Evolutionary conservation across 53 echinoderm and acorn worm species (phyloP), one percentile per base, ranked within the genome.

Genomic region (Arbacia lixula): DNA sequence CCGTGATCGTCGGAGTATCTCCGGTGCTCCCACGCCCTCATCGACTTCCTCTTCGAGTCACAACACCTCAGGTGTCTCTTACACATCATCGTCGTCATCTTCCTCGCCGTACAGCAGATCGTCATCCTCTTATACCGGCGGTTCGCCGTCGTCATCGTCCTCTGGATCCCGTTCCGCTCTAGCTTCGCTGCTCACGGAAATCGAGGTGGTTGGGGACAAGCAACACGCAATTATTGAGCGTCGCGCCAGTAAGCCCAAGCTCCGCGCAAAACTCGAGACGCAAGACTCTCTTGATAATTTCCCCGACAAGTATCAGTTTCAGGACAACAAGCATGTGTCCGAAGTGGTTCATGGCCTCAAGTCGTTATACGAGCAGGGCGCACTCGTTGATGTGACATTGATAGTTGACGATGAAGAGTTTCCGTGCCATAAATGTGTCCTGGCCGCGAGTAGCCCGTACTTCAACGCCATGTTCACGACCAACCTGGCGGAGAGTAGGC

Each of bases 241-340:
- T 10, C 62, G 63, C 16, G 82, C 46, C n/a, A 81, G 63, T 29
- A 81, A 46, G 40, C 4, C 82, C 62, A 81, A 81, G 64, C 46
- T 79, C 3, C 82, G 64, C 37, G 82, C 82, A 9, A 81, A 81
- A 49, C 82, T 81, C 19, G 82, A 81, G 34, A 2, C 82, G 10
- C 82, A 79, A 43, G 90, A 86, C n/a, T 87, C 83, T 32, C 83
- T 96, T 34, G 96, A 91, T 12, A 87, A 80, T 60, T 91, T 98
- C 52, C 99, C 99, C 2, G 99, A 94, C 66, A 90, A 94, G 40
- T 94, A 98, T 74, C 88, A 84, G 50, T 98, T 94, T 74, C 74
- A 54, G 19, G 99, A 98, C 81, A 86, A 92, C 38, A 94, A 92
- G 60, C 92, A 92, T 38, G 79, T 88, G 26, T 76, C 92, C 22